Evolutionary conservation across 2,888 invertebrate genomes (phyloP), one percentile per base, ranked within the genome.

Genomic region (Phaonia tiefii): DNA sequence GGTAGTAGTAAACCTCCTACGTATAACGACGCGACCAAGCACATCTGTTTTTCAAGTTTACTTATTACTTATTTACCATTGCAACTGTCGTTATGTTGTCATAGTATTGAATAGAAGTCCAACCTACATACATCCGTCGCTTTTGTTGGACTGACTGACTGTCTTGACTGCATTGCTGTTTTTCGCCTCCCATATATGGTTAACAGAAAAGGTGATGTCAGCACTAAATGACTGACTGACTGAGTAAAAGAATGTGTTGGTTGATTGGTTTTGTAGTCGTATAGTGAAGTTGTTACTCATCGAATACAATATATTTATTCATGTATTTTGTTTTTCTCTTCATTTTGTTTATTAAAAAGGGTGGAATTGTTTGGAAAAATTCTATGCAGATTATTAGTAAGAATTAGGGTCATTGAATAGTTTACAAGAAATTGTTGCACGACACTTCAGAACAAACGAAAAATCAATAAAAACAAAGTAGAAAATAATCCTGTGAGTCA

Each of bases 181-280:
- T 37, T 13, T 63, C 11, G 22, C 39, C 63, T 17, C 66, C 73
- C 79, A 46, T 65, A 67, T 72, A 72, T 56, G 46, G 67, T 1
- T 4, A 25, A 72, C 49, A 71, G 75, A 79, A 75, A 72, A 69
- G 56, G 26, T 80, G 80, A 80, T 69, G 80, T 80, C 80, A 76
- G 65, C 69, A 69, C 44, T 26, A 49, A 17, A 46, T 58, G 46
- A 39, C 60, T 0, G 8, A 72, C n/a, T n/a, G n/a, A n/a, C n/a
- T n/a, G n/a, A n/a, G n/a, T n/a, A n/a, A n/a, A n/a, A n/a, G n/a
- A n/a, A n/a, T n/a, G n/a, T n/a, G 63, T 15, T 15, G 37, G 22
- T 63, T 63, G 20, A 8, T 31, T 31, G 31, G 31, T 31, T 31
- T 31, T 3, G 8, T 31, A 5, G 31, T 31, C 31, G 31, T 8